These are phyloP conservation scores for Sarcophaga variegata DNA, from an alignment of 2,888 invertebrate species.

Conservation along the genomic window DNA sequence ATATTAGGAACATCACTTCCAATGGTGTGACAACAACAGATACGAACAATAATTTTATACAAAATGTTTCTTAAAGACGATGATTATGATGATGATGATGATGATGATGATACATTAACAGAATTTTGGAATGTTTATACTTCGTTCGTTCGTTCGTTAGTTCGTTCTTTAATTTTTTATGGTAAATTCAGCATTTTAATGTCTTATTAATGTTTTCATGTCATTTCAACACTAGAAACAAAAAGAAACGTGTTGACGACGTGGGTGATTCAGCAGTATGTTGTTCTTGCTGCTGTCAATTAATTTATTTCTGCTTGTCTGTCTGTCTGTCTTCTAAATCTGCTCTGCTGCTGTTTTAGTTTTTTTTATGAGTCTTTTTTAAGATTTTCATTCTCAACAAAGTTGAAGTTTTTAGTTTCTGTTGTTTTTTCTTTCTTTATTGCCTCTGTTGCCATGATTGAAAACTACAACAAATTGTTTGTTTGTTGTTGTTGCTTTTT, in stretches of 20 bases:
- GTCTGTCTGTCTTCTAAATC: not conserved
- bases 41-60: slow-evolving; percentile 13
- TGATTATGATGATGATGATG: no score
- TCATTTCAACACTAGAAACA: slow-evolving; percentile 44
- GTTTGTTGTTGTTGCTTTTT: not conserved
- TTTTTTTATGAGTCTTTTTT: not conserved
- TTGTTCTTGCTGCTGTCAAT: not conserved
- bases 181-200: slow-evolving; percentile 38
- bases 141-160: no score
- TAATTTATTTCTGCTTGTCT: not conserved
- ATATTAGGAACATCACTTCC: slow-evolving; percentile 1
- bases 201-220: slow-evolving; percentile 59
- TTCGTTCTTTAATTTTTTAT: not conserved
- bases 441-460: not conserved
- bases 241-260: slow-evolving; percentile 38
- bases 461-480: not conserved
- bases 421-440: not conserved
- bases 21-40: not conserved
- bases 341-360: not conserved
- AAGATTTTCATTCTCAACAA: not conserved
- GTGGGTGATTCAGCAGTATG: slow-evolving; percentile 56
- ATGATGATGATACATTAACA: not conserved
- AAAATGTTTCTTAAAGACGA: slow-evolving; percentile 37
- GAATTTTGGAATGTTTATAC: slow-evolving; percentile 29
- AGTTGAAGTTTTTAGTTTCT: not conserved